Base-by-base conservation (phyloP, 2,797 vertebrate genomes). In the Calcarius lapponicus region DNA sequence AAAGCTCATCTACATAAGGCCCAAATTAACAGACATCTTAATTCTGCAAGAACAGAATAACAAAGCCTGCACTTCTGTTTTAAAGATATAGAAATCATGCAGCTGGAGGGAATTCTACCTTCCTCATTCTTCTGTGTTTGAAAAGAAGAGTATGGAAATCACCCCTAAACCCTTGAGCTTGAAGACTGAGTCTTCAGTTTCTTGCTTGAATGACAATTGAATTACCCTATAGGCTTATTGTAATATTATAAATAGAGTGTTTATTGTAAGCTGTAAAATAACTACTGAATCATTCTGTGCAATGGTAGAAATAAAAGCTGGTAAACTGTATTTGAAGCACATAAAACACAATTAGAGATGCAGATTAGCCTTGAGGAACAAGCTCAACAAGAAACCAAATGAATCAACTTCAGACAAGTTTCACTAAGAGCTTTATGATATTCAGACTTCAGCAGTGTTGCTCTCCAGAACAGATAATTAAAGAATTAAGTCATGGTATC, bases 311-410 rank as follows among this genome's bases (percentile, higher is more conserved):
- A 72, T 57, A 81, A 67, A 73, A 78, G 20, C 16, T 79, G 12
- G 29, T 45, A 74, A 90, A 64, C 43, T 61, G 38, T 66, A 70
- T 58, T 88, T 1, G 3, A 82, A 94, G 40, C 75, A 85, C 54
- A 75, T 79, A 88, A 85, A 92, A 71, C 53, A 70, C 57, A 66
- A 92, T 85, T 88, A 90, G 40, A 81, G 53, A 54, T 92, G 66
- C 71, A 88, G 62, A 88, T 90, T 62, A 88, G 57, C 43, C 48
- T 79, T 85, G 53, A 88, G 75, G 53, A 90, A 79, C 1, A 0
- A 88, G 71, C 62, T 82, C 20, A 62, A 74, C 4, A 4, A 88
- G 83, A 85, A 90, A 53, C 56, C 28, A 58, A 90, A 90, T 71
- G 34, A 85, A 81, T 62, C 43, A 62, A 71, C 62, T 71, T 42